phyloP scores from a whole-genome alignment of 64 coral and sea anemone species.

The Stylophora pistillata region DNA sequence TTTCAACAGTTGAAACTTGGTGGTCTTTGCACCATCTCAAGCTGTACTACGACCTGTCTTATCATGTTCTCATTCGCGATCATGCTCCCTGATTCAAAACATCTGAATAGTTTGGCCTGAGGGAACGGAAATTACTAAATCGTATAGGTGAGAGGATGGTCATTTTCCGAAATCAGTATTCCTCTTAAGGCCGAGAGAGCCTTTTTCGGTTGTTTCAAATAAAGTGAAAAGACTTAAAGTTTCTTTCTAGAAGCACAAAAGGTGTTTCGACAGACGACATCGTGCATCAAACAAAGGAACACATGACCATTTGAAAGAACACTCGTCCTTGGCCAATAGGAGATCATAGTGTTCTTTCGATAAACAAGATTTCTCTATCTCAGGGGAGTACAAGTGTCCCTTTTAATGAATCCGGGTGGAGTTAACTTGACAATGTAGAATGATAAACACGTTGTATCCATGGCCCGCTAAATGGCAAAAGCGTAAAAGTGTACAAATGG shows the following conservation, averaged over 20 bases:
- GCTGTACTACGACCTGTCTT: too few species aligned
- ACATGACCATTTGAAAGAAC: conserved; percentile 45
- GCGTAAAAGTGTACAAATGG: conserved; percentile 34
- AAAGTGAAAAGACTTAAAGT: neutral
- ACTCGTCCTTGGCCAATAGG: conserved; percentile 15
- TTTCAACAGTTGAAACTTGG: neutral
- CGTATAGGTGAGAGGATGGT: neutral
- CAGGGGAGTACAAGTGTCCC: conserved; percentile 46
- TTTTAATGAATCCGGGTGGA: conserved; percentile 13
- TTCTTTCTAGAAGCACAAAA: conserved; percentile 11
- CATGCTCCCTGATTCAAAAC: neutral
- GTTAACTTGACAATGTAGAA: conserved; percentile 22
- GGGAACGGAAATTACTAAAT: neutral
- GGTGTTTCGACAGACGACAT: conserved; percentile 22
- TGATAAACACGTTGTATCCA: conserved; percentile 41
- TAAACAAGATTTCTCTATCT: conserved; percentile 38
- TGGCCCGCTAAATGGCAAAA: conserved; percentile 37
- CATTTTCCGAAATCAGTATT: conserved; percentile 5
- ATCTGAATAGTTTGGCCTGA: neutral
- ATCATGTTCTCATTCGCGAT: neutral
- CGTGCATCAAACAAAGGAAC: conserved; percentile 38
- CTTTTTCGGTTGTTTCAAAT: neutral
- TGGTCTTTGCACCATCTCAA: neutral
- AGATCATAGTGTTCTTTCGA: neutral
- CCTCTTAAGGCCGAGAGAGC: neutral